phyloP scores from a whole-genome alignment of 2,113 vertebrate genomes.

The Neopipo cinnamomea region DNA sequence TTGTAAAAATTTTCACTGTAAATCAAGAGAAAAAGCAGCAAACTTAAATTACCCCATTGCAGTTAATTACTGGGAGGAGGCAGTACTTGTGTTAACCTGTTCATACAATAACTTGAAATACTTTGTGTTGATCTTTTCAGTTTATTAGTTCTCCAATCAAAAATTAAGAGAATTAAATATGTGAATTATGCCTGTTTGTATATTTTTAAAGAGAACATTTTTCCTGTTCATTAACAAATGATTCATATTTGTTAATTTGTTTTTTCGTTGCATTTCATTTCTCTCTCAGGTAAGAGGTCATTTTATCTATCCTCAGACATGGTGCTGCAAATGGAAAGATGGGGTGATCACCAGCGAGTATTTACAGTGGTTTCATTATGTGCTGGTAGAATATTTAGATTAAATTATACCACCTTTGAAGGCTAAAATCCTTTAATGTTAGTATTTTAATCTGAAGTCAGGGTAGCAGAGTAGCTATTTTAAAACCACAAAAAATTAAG shows the following conservation, averaged over 20 bases:
- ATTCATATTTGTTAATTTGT: background rate
- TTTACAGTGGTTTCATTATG: background rate
- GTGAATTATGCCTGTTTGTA: background rate
- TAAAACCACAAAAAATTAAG: background rate
- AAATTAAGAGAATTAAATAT: background rate
- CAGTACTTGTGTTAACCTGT: background rate
- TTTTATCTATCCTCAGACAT: background rate
- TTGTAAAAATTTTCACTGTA: background rate
- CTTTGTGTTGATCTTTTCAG: background rate
- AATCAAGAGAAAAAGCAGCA: background rate
- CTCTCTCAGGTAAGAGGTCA: background rate
- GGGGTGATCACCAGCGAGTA: background rate
- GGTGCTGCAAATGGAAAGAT: background rate
- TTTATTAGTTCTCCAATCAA: background rate
- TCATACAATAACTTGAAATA: background rate
- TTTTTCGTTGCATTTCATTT: background rate
- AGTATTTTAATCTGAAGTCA: constrained; percentile 1
- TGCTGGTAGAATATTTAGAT: background rate
- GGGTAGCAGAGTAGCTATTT: background rate
- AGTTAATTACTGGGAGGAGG: background rate
- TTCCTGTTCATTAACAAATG: background rate
- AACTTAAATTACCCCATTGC: background rate
- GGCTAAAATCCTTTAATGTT: background rate
- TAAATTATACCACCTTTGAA: constrained; percentile 1
- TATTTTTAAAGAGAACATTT: background rate